Evolutionary conservation across 2,888 invertebrate genomes (phyloP), one percentile per base, ranked within the genome.

Genomic region (Cryptus armator): DNA sequence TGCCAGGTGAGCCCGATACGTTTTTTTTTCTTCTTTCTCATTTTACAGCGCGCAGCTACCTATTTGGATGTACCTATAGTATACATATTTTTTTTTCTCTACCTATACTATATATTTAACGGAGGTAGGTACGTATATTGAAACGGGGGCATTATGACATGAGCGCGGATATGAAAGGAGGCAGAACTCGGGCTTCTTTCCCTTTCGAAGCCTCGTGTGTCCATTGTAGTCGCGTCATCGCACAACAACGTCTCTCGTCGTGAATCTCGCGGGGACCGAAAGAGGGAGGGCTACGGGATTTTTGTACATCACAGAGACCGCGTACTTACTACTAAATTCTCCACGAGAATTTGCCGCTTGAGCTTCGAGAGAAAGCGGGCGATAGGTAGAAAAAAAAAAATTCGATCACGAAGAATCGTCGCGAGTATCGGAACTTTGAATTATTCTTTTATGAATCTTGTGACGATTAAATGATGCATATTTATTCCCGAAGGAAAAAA

Each of bases 281-380:
- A 62, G 7, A 51, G 78, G 77, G 84, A 81, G 84, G 77, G 74
- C 76, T 85, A 86, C 85, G 89, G 62, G 88, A 91, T 92, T 87
- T 91, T 91, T 86, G 87, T 90, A 91, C 90, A 92, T 92, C 92
- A 92, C 88, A 92, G 88, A 87, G 75, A 86, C 90, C 92, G 86
- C 77, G 51, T 59, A 62, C 79, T 62, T 59, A 62, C 79, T 62
- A 62, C 68, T 77, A 68, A 37, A n/a, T n/a, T n/a, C 72, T 77
- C 46, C 1, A 71, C 74, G 68, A 62, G 37, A 44, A 44, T n/a
- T 51, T n/a, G 43, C 74, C 74, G 62, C n/a, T 44, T 29, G n/a
- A 3, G 56, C 56, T 43, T 62, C 32, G n/a, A n/a, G 29, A 9
- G 29, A 29, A 29, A 24, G 29, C 12, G 10, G 29, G 24, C 56